Base-by-base conservation (phyloP, 2,888 invertebrate genomes). In the Arctia plantaginis region DNA sequence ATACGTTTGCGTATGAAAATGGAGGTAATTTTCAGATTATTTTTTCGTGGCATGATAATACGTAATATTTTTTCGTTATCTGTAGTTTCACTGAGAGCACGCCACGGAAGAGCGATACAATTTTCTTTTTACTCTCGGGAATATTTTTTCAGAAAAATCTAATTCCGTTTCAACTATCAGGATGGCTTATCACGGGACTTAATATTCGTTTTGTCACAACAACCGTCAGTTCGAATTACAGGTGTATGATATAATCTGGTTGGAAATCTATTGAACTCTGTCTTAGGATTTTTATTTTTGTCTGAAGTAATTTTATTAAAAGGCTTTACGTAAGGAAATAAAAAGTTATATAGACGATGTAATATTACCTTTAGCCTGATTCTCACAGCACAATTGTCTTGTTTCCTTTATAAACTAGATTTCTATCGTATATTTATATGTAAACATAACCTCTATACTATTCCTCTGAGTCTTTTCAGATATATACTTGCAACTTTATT, bases 21-120 rank as follows among this genome's bases (percentile, higher is more conserved):
- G 79, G 66, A 77, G 72, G 79, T 81, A 67, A 82, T 79, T 79
- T 80, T 77, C 35, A 72, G 74, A 78, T 76, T 64, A 75, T 55
- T 72, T 79, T 76, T 66, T 73, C 62, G 33, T 74, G 75, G 39
- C 68, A 73, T 27, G 69, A 73, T 78, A 71, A 77, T 82, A 64
- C 51, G 67, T 66, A 66, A 77, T 77, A 77, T 71, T 69, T 41
- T n/a, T 69, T 35, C 55, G 66, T 69, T 78, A 74, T 75, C 68
- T 70, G 55, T 66, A 74, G 70, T 70, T 70, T 70, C 55, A 62
- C 20, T 44, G 69, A 51, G 51, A 73, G 27, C 55, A 41, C 4
- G 68, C n/a, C n/a, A 33, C 44, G 33, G 55, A 35, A 62, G 27
- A 66, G 65, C 55, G 27, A 65, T 41, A 33, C 70, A 76, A 71